Percentiles rank a stretch among this genome's conserved stretches.
Conservation (phyloP, 2,113 vertebrate genomes). For the Haemorhous mexicanus region DNA sequence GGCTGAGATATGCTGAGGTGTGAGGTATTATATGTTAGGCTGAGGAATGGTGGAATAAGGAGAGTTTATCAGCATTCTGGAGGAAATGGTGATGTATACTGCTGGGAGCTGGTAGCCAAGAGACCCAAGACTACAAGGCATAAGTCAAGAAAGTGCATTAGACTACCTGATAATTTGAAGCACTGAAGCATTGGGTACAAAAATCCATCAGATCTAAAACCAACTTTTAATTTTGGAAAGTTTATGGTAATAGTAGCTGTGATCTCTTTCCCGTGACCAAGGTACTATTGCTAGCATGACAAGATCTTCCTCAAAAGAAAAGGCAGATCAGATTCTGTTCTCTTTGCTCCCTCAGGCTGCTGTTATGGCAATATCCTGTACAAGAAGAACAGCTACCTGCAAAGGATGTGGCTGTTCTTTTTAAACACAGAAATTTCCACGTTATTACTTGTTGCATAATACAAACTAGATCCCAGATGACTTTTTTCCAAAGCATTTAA, state of each 20-base stretch:
- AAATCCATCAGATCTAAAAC: not conserved
- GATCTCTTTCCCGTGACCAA: not conserved
- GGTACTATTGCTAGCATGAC: not conserved
- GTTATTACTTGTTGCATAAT: not conserved
- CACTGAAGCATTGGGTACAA: not conserved
- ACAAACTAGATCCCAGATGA: not conserved
- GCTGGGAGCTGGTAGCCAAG: not conserved
- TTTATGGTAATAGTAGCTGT: not conserved
- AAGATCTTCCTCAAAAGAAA: not conserved
- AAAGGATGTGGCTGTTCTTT: not conserved
- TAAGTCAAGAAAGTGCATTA: not conserved
- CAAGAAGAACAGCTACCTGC: not conserved
- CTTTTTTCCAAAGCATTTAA: not conserved
- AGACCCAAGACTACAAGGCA: not conserved
- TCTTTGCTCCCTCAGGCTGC: not conserved
- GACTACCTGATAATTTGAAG: not conserved
- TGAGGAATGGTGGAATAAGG: not conserved
- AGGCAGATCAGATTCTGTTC: not conserved
- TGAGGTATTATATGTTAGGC: fast-evolving
- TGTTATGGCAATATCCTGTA: not conserved
- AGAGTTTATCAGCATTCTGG: not conserved
- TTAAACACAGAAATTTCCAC: not conserved
- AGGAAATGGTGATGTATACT: not conserved
- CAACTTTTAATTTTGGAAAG: not conserved
- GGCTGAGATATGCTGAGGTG: not conserved